Evolutionary conservation across 2,113 vertebrate species (phyloP).

Genomic region (Enhydra lutris): DNA sequence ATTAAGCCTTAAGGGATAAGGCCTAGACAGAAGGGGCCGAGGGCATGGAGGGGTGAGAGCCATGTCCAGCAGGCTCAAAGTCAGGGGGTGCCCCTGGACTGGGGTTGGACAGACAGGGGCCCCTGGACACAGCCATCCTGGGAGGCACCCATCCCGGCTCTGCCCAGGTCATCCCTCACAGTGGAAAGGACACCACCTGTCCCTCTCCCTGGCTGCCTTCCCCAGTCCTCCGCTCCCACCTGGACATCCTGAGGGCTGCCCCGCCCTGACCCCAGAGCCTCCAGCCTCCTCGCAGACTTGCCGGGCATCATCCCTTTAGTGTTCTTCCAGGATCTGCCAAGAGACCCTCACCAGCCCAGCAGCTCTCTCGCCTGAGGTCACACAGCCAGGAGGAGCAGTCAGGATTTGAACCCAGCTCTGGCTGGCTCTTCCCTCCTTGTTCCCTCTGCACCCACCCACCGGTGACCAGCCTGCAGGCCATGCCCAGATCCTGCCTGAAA

Average conservation of each 20-base stretch:
- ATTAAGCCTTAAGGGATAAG: not conserved
- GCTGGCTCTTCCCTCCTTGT: not conserved
- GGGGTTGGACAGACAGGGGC: accelerated
- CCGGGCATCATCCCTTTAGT: not conserved
- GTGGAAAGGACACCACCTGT: not conserved
- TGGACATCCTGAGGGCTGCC: not conserved
- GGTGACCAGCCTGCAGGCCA: not conserved
- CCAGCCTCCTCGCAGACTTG: not conserved
- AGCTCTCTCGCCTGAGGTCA: accelerated
- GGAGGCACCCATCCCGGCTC: not conserved
- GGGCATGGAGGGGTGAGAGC: accelerated
- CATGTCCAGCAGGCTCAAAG: not conserved
- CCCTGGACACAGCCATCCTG: not conserved
- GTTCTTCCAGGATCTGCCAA: not conserved
- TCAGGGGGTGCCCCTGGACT: no score
- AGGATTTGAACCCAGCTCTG: not conserved
- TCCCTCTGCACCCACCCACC: not conserved
- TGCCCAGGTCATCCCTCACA: not conserved
- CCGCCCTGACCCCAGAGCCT: not conserved
- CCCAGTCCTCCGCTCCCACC: not conserved
- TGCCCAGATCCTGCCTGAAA: not conserved
- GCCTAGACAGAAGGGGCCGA: not conserved
- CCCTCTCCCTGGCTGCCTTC: not conserved
- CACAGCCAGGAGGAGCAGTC: not conserved
- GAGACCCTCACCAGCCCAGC: not conserved